Base-by-base conservation (phyloP, 2,888 invertebrate genomes). In the Dugesia japonica region DNA sequence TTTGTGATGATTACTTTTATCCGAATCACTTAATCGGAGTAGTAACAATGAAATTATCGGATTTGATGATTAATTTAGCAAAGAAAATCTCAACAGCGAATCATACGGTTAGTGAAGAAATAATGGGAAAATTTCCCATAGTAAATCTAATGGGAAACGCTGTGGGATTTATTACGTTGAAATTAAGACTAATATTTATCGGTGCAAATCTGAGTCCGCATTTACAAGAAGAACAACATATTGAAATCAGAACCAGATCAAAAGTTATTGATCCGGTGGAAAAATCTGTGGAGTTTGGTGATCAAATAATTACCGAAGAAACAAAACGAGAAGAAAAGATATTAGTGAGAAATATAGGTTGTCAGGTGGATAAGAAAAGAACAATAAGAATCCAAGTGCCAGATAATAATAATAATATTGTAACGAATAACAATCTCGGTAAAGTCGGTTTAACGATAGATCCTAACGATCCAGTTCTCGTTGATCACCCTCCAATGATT, bases 11-110 rank as follows among this genome's bases (percentile, higher is more conserved):
- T 26, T 42, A 56, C 20, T n/a, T 20, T n/a, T n/a, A 75, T 23
- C 75, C 75, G n/a, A 42, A 23, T 1, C 42, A 27, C 13, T 26
- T 75, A n/a, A n/a, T 71, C 0, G 75, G 38, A 0, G 74, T 75
- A 1, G 42, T 26, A 20, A 31, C 26, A 20, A 26, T 73, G 28
- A 23, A 26, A 7, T 13, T 73, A 26, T n/a, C 56, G 4, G 56
- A 56, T 4, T 4, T n/a, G n/a, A n/a, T 56, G n/a, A 23, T 20
- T 7, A n/a, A n/a, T 20, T n/a, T 56, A 23, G 56, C 56, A 23
- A n/a, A n/a, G 20, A n/a, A 23, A 56, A 20, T 56, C 1, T n/a
- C 56, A 4, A 26, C 17, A 26, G 28, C 28, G 15, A 28, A 27
- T 20, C 28, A 28, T 17, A 42, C 33, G 1, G 28, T 73, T 17